Conservation (phyloP, 1,140 invertebrate species). For the Carposina sasakii region DNA sequence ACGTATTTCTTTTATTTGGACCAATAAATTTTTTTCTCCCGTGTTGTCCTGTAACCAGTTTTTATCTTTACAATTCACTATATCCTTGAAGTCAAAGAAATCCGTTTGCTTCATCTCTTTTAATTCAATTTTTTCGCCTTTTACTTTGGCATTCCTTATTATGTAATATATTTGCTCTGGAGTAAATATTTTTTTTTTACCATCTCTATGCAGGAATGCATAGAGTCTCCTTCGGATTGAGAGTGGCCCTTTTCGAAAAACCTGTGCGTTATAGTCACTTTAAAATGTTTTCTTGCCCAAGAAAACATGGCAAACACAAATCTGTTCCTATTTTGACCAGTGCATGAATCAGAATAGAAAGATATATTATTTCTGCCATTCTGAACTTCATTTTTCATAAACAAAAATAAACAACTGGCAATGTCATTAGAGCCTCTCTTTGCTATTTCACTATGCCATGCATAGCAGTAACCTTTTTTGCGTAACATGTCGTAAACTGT, state of each 20-base stretch:
- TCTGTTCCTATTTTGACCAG: slow-evolving; percentile 1
- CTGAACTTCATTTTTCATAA: neutral
- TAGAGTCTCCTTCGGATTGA: slow-evolving; percentile 17
- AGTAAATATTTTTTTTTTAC: slow-evolving; percentile 16
- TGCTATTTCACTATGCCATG: slow-evolving; percentile 5
- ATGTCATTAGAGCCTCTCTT: slow-evolving; percentile 4
- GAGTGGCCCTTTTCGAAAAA: slow-evolving; percentile 10
- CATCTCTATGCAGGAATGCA: slow-evolving; percentile 14
- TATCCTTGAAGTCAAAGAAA: slow-evolving; percentile 8
- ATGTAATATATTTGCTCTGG: slow-evolving; percentile 18
- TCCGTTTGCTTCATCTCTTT: slow-evolving; percentile 8
- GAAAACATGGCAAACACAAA: neutral
- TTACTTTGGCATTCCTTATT: slow-evolving; percentile 6
- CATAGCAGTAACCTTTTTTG: neutral
- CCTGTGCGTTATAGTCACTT: neutral
- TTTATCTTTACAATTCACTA: slow-evolving; percentile 8
- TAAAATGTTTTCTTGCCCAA: neutral
- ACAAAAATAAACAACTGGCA: neutral
- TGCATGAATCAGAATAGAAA: slow-evolving; percentile 1
- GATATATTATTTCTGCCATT: neutral
- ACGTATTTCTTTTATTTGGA: slow-evolving; percentile 13
- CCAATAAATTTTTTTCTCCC: slow-evolving; percentile 13
- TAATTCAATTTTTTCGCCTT: neutral
- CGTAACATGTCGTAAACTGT: neutral
- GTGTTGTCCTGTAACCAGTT: slow-evolving; percentile 12